These are phyloP conservation scores for Ivindomyrus marchei DNA, from an alignment of 2,113 vertebrate genomes.

Conservation along the genomic window DNA sequence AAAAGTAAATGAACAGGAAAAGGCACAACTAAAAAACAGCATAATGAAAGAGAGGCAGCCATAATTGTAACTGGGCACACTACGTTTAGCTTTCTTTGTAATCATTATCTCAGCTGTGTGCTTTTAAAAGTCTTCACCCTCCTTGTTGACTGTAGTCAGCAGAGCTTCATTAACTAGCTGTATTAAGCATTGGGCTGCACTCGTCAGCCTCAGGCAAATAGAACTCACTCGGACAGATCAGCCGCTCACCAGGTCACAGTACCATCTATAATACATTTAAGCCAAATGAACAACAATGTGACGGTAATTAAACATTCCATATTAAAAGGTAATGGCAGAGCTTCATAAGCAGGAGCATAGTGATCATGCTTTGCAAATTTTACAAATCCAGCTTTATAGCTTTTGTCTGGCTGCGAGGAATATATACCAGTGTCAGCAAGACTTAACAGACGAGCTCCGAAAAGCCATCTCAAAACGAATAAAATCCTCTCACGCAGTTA, in stretches of 20 bases:
- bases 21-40: background rate
- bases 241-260: background rate
- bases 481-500: background rate
- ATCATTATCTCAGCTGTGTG: background rate
- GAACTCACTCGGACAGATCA: background rate
- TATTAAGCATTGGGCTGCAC: background rate
- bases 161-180: background rate
- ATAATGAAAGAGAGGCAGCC: background rate
- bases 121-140: background rate
- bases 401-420: background rate
- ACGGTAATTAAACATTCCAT: background rate
- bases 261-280: background rate
- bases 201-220: background rate
- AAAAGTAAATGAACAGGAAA: background rate
- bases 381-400: background rate
- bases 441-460: background rate
- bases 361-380: background rate
- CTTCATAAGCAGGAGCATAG: background rate
- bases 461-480: background rate
- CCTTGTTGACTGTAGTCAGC: background rate
- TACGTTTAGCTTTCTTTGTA: background rate
- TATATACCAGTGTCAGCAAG: background rate
- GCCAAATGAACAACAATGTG: background rate
- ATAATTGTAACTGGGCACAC: background rate
- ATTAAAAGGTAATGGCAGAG: background rate